These are phyloP conservation scores for Hirtodrosophila cameraria DNA, from an alignment of 2,888 invertebrate species.

Conservation along the genomic window DNA sequence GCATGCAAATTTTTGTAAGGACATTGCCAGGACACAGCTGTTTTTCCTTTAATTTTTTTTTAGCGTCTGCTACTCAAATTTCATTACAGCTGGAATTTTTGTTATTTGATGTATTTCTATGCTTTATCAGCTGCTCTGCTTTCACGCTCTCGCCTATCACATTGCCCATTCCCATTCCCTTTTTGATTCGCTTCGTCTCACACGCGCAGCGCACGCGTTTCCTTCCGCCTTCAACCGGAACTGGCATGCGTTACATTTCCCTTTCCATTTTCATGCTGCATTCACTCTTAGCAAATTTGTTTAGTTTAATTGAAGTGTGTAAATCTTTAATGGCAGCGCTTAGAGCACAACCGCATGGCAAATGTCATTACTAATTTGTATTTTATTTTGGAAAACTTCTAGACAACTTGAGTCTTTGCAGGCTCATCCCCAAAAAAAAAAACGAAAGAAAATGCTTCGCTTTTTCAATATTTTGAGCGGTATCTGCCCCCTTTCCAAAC, in stretches of 20 bases:
- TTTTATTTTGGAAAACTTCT: neutral
- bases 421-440: no score
- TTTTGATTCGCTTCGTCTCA: constrained; percentile 57
- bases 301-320: constrained; percentile 52
- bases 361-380: constrained; percentile 32
- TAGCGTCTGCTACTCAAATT: constrained; percentile 36
- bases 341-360: constrained; percentile 25
- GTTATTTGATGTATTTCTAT: neutral
- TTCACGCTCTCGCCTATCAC: constrained; percentile 2
- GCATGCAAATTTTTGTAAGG: constrained; percentile 42
- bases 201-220: constrained; percentile 64
- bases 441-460: neutral
- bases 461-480: constrained; percentile 20
- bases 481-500: constrained; percentile 3
- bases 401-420: constrained; percentile 22
- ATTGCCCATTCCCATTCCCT: constrained; percentile 1
- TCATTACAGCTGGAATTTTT: constrained; percentile 39
- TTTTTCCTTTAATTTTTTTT: constrained; percentile 8
- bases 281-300: constrained; percentile 38
- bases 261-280: constrained; percentile 37
- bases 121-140: constrained; percentile 56
- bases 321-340: constrained; percentile 46
- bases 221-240: constrained; percentile 59
- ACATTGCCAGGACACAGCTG: constrained; percentile 40
- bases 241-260: constrained; percentile 37